Evolutionary conservation across 2,888 invertebrate species (phyloP).

Genomic region (Epistrophe eligans): DNA sequence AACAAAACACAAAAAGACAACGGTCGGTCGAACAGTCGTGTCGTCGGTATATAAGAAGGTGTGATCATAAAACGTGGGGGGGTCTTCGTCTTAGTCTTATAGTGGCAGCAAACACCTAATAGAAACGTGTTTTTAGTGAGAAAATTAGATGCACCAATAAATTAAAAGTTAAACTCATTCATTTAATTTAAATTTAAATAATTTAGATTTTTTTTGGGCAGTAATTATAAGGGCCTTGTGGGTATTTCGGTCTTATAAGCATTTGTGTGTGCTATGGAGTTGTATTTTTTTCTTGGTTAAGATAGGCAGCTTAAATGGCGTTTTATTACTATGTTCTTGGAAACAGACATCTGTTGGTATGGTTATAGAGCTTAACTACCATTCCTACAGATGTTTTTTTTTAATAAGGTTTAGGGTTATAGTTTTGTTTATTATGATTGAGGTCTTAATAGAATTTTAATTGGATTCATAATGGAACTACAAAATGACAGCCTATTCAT

Average conservation of each 20-base stretch:
- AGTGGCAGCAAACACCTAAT: neutral
- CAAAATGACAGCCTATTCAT: constrained; percentile 31
- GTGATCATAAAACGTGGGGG: constrained; percentile 19
- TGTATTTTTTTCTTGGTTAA: neutral
- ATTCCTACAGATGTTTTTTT: constrained; percentile 9
- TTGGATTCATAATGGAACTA: constrained; percentile 10
- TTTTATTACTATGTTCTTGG: constrained; percentile 9
- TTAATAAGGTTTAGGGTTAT: constrained; percentile 7
- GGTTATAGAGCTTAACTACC: neutral
- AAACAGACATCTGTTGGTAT: constrained; percentile 14
- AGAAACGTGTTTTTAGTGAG: constrained; percentile 43
- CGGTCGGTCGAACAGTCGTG: neutral
- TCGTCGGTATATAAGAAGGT: neutral
- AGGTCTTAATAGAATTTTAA: constrained; percentile 36
- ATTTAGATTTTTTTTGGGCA: neutral
- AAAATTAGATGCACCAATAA: constrained; percentile 41
- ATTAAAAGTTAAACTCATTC: constrained; percentile 28
- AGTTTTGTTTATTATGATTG: constrained; percentile 20
- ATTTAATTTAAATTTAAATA: constrained; percentile 46
- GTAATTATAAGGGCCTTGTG: neutral
- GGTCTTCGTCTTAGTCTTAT: constrained; percentile 1
- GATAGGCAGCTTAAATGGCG: neutral
- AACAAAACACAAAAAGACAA: neutral
- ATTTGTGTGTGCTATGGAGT: neutral
- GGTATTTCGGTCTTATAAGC: neutral